phyloP scores from a whole-genome alignment of 2,888 invertebrate species.

The Acanthoscelides obtectus region DNA sequence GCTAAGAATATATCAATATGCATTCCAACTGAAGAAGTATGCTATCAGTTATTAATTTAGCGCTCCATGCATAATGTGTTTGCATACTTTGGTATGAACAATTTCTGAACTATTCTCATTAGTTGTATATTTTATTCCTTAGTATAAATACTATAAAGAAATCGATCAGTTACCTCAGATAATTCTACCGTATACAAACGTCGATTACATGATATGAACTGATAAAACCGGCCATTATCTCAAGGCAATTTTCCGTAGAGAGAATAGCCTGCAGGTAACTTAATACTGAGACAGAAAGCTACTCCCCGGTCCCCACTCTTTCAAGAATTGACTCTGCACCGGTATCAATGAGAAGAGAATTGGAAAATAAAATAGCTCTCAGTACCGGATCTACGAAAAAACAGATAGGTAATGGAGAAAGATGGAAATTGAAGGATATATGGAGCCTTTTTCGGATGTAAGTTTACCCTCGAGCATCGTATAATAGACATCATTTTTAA shows the following conservation, averaged over 20 bases:
- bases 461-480: conserved; percentile 33
- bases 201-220: neutral
- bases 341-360: conserved; percentile 18
- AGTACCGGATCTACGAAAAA: conserved; percentile 13
- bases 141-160: no score
- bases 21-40: no score
- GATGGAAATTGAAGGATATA: conserved; percentile 26
- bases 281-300: neutral
- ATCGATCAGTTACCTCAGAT: no score
- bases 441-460: conserved; percentile 30
- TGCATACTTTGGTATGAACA: no score
- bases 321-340: neutral
- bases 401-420: conserved; percentile 21
- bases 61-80: no score
- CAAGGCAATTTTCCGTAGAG: neutral
- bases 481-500: conserved; percentile 39
- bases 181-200: neutral
- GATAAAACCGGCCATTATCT: neutral
- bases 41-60: no score
- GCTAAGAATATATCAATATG: no score
- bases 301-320: neutral
- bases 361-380: conserved; percentile 27
- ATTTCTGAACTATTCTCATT: no score
- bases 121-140: no score
- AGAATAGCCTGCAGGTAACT: neutral